Evolutionary conservation across 2,113 vertebrate species (phyloP), one percentile per base, ranked within the genome.

Genomic region (Ameiurus melas): DNA sequence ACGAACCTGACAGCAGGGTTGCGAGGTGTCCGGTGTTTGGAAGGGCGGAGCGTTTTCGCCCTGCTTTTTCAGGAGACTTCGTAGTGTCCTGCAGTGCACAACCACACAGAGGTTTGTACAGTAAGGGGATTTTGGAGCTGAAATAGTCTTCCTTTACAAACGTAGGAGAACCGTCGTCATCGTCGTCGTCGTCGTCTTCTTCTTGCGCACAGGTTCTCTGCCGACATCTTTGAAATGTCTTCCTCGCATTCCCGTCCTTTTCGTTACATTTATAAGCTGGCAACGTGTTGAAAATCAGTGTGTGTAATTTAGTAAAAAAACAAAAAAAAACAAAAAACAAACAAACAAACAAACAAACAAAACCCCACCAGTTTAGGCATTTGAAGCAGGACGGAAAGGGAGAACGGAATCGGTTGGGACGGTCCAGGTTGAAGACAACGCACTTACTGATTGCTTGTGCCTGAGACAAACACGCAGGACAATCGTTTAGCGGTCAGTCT

Each of bases 1-100:
- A 90, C 92, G 88, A 91, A 78, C 85, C 89, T 93, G 93, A 94
- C 93, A 94, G 92, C 87, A 33, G 91, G 91, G 87, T 79, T 83
- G 88, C 79, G 79, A 92, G 82, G 87, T 91, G 89, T 90, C 90
- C 90, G 90, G 88, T 91, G 92, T 87, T 87, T 83, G 83, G 89
- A 90, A 88, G 66, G 20, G 43, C 70, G 36, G 43, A 88, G 86
- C 47, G 1, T 75, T 85, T 79, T 30, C 78, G 47, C 64, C 51
- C 75, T 68, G 79, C 60, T 84, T 85, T 53, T 16, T 36, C n/a
- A 73, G 80, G 53, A 73, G 83, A 68, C 19, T 73, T 12, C 77
- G 64, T 9, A 55, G 71, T 14, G 20, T 75, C 39, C 39, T 30
- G 17, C 39, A 47, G 68, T 8, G 55, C 70, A 33, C 81, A 53